Base-by-base conservation (phyloP, 1,140 invertebrate genomes). In the Ooceraea biroi region DNA sequence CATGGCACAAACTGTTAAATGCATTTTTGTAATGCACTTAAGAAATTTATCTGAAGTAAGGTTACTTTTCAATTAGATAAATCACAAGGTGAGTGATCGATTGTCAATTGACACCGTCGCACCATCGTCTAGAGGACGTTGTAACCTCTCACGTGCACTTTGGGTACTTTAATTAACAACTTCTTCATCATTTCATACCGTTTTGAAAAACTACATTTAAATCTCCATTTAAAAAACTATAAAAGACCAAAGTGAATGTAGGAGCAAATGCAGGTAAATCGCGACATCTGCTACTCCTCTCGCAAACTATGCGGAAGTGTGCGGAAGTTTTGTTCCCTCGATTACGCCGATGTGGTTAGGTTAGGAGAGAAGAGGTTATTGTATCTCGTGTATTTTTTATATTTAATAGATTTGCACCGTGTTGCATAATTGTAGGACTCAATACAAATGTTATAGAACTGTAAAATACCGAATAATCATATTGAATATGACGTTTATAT, bases 401-500 rank as follows among this genome's bases (percentile, higher is more conserved):
- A 36, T 36, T 2, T 36, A 7, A 36, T 36, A 36, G 7, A 36
- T 36, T 36, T 36, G 36, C 36, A 36, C 36, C 7, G 36, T 36
- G 36, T 36, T 36, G 36, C 36, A 36, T 7, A 36, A 3, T 36
- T 36, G 36, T 7, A 36, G 36, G n/a, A 36, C 7, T 36, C 36
- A 36, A 36, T 36, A 7, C 7, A 14, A 55, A 8, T 73, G 11
- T 58, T 14, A 36, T 57, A 25, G 44, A 22, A 19, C 7, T 74
- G 0, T 7, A 22, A 58, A 17, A 58, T 76, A 22, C 30, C 36
- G 11, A 19, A n/a, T n/a, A n/a, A 12, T n/a, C 7, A 50, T 50
- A 50, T 66, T 25, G 36, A 80, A 46, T 46, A 91, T 91, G 88
- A 87, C 83, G 44, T 85, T 84, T 84, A 50, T 88, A 52, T n/a